Evolutionary conservation across 2,797 vertebrate genomes (phyloP).

Genomic region (Amblyraja radiata): DNA sequence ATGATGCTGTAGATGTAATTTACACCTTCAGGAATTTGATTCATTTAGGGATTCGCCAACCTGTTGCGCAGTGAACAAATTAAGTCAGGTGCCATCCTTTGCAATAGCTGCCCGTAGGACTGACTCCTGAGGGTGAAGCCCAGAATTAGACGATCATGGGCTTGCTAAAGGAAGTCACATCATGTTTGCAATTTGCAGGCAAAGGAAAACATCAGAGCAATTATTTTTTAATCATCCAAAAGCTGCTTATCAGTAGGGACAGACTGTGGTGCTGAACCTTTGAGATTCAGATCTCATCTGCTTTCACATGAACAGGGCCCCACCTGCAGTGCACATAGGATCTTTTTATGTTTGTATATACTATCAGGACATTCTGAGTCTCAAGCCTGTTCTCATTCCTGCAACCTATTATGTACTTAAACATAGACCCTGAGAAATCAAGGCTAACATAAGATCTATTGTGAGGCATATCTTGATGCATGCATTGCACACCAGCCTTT

Average conservation of each 20-base stretch:
- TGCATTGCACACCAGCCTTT: not conserved
- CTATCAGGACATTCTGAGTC: not conserved
- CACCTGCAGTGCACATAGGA: not conserved
- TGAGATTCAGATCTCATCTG: constrained; percentile 24
- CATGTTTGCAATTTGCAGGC: not conserved
- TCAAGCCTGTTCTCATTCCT: not conserved
- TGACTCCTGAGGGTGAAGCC: not conserved
- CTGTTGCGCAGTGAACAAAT: not conserved
- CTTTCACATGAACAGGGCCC: constrained; percentile 26
- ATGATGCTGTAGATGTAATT: not conserved
- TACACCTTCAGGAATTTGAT: not conserved
- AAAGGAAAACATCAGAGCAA: not conserved
- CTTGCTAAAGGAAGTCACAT: not conserved
- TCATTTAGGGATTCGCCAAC: not conserved
- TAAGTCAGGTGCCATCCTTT: not conserved
- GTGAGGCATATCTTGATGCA: not conserved
- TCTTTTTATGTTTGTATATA: not conserved
- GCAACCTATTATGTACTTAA: constrained; percentile 6
- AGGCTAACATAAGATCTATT: not conserved
- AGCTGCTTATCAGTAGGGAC: not conserved
- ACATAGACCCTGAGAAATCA: not conserved
- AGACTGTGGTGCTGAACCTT: not conserved
- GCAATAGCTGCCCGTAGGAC: not conserved
- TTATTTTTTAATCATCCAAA: constrained; percentile 36
- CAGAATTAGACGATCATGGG: not conserved